phyloP scores from a whole-genome alignment of 2,888 invertebrate genomes.

The Drosophila buzzatii region DNA sequence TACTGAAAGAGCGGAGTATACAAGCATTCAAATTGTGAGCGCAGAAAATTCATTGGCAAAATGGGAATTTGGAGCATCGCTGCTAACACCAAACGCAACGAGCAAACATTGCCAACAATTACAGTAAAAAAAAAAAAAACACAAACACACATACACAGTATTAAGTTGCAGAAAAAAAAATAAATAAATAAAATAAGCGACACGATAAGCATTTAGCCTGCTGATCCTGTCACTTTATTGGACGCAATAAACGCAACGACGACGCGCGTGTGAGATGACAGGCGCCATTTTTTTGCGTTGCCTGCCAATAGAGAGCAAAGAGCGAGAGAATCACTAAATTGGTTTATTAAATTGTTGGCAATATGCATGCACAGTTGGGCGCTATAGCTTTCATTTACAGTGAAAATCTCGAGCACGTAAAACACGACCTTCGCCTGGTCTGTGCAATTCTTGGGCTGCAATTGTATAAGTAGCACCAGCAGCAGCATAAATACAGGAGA shows the following conservation, averaged over 20 bases:
- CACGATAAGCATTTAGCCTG: slow-evolving; percentile 18
- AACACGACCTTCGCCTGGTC: slow-evolving; percentile 39
- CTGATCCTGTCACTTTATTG: slow-evolving; percentile 47
- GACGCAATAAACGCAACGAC: slow-evolving; percentile 7
- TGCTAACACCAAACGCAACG: slow-evolving; percentile 1
- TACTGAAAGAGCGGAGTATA: slow-evolving; percentile 20
- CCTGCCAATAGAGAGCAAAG: slow-evolving; percentile 25
- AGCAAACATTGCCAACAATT: slow-evolving; percentile 38
- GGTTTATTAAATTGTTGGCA: slow-evolving; percentile 24
- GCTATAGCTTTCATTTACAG: slow-evolving; percentile 13
- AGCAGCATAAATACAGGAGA: slow-evolving; percentile 36
- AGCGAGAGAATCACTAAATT: slow-evolving; percentile 18
- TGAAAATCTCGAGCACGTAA: slow-evolving; percentile 12
- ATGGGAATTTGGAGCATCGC: slow-evolving; percentile 35
- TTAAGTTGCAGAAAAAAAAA: not conserved
- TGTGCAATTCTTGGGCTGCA: slow-evolving; percentile 30
- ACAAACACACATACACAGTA: not conserved
- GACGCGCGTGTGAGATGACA: slow-evolving; percentile 62
- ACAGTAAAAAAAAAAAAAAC: slow-evolving; percentile 4
- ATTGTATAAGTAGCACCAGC: slow-evolving; percentile 22
- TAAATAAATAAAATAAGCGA: not conserved
- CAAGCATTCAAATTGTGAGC: slow-evolving; percentile 48
- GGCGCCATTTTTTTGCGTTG: slow-evolving; percentile 59
- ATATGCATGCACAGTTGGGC: slow-evolving; percentile 14
- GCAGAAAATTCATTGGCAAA: slow-evolving; percentile 25